Evolutionary conservation across 2,888 invertebrate genomes (phyloP).

Genomic region (Drosophila conformis): DNA sequence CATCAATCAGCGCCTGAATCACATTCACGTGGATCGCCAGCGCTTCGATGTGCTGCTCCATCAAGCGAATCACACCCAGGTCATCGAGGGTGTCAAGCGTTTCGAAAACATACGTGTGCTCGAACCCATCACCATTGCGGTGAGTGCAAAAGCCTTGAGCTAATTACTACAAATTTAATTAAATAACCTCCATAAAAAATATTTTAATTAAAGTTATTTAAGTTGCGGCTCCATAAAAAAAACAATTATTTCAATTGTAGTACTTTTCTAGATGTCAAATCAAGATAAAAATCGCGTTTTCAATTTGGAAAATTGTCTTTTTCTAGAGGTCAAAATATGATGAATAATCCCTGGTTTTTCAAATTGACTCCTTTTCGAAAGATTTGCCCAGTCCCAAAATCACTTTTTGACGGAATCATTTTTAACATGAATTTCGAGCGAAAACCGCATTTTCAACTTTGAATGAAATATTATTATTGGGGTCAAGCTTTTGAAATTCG

Average conservation of each 20-base stretch:
- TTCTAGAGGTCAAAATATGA: background rate
- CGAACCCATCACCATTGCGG: slow-evolving; percentile 84
- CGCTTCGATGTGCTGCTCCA: slow-evolving; percentile 85
- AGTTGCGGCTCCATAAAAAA: background rate
- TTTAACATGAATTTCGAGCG: background rate
- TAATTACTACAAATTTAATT: background rate
- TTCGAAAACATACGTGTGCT: slow-evolving; percentile 85
- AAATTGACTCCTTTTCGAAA: background rate
- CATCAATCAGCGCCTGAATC: slow-evolving; percentile 85
- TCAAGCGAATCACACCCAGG: slow-evolving; percentile 83
- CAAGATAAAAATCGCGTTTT: background rate
- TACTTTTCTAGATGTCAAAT: background rate
- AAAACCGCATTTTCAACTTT: background rate
- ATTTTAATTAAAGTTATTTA: background rate
- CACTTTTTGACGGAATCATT: background rate
- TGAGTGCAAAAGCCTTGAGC: slow-evolving; percentile 49
- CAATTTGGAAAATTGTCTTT: background rate
- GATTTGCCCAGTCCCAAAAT: background rate
- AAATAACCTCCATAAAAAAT: background rate
- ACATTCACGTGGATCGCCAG: slow-evolving; percentile 84
- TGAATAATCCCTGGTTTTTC: background rate
- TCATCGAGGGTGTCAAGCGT: slow-evolving; percentile 84
- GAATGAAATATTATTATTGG: too few species aligned
- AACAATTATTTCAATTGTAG: background rate
- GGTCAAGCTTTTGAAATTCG: background rate